phyloP scores from a whole-genome alignment of 1,140 invertebrate genomes.

The Samia ricini region DNA sequence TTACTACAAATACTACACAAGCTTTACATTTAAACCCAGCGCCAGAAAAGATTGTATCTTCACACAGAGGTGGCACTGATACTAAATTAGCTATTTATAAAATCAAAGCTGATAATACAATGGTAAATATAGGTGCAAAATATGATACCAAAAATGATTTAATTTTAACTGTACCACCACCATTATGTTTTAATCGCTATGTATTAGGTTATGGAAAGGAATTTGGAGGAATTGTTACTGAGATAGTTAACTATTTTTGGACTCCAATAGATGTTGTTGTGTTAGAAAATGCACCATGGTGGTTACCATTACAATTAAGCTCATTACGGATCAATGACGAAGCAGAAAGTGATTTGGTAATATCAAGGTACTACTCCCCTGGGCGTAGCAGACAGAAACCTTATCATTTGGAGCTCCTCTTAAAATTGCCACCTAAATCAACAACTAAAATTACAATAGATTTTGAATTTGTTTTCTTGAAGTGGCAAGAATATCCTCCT shows the following conservation, averaged over 20 bases:
- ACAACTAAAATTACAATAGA: conserved; percentile 91
- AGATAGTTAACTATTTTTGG: conserved; percentile 88
- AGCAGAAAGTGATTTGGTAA: conserved; percentile 78
- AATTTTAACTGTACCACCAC: conserved; percentile 78
- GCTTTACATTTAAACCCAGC: conserved; percentile 79
- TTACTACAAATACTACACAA: conserved; percentile 81
- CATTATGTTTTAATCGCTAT: conserved; percentile 89
- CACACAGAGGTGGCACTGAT: conserved; percentile 82
- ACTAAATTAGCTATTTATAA: conserved; percentile 84
- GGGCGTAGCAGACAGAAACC: conserved; percentile 90
- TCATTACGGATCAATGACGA: conserved; percentile 86
- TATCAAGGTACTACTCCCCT: conserved; percentile 85
- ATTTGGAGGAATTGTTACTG: conserved; percentile 90
- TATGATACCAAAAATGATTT: conserved; percentile 56
- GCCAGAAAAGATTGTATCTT: conserved; percentile 78
- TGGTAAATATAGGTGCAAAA: conserved; percentile 84
- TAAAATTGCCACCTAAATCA: conserved; percentile 88
- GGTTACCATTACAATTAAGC: conserved; percentile 94
- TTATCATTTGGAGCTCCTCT: conserved; percentile 93
- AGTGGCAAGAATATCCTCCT: conserved; percentile 99
- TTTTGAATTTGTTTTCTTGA: conserved; percentile 96
- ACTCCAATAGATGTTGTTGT: conserved; percentile 83
- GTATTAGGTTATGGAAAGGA: conserved; percentile 92
- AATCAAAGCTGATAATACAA: conserved; percentile 73
- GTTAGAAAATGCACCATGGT: conserved; percentile 95